A percentile compares a stretch with the other conserved stretches of the same genome.
Conservation (phyloP, 2,888 invertebrate genomes). For the Cabera pusaria region DNA sequence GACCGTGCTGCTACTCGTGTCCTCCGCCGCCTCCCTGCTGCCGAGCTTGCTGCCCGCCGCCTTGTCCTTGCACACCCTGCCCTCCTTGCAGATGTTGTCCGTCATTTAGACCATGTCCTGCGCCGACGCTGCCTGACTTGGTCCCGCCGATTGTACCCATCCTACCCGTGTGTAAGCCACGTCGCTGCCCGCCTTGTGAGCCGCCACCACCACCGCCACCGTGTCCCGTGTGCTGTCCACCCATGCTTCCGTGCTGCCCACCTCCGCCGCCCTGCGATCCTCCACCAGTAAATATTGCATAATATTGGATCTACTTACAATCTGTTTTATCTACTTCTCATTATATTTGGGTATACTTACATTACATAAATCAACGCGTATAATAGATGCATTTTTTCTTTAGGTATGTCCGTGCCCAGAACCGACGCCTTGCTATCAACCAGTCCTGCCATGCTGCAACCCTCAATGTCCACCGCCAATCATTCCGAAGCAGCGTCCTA, state of each 20-base stretch:
- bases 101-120: slow-evolving; percentile 62
- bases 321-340: too few relatives aligned
- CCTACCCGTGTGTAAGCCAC: slow-evolving; percentile 63
- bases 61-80: slow-evolving; percentile 69
- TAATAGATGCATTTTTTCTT: slow-evolving; percentile 29
- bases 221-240: slow-evolving; percentile 64
- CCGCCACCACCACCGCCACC: slow-evolving; percentile 54
- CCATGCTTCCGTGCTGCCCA: slow-evolving; percentile 70
- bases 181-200: slow-evolving; percentile 46
- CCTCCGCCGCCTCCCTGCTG: slow-evolving; percentile 49
- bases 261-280: slow-evolving; percentile 70
- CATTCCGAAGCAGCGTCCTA: slow-evolving; percentile 71
- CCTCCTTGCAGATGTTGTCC: slow-evolving; percentile 67
- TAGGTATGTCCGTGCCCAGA: slow-evolving; percentile 69
- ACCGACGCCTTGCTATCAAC: slow-evolving; percentile 67
- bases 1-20: slow-evolving; percentile 56
- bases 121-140: slow-evolving; percentile 63
- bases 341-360: too few relatives aligned
- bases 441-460: slow-evolving; percentile 70
- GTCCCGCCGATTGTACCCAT: slow-evolving; percentile 72
- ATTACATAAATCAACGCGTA: too few relatives aligned
- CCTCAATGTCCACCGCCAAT: slow-evolving; percentile 82
- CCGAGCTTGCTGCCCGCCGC: slow-evolving; percentile 35
- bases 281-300: slow-evolving; percentile 59
- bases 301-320: too few relatives aligned